Evolutionary conservation across 2,888 invertebrate species (phyloP), one percentile per base, ranked within the genome.

Genomic region (Pedicia rivosa): DNA sequence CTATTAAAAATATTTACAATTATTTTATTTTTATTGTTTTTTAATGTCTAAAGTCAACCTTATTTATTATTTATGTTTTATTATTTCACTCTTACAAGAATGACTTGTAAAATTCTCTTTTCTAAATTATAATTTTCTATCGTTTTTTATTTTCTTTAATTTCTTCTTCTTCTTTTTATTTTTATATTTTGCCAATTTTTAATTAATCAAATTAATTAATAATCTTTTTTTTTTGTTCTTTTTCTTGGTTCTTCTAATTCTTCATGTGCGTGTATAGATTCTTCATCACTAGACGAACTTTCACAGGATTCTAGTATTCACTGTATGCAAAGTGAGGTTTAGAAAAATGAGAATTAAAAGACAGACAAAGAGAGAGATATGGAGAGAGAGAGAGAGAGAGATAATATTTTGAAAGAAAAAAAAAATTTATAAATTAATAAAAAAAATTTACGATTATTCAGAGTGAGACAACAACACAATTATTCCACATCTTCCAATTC

Each of bases 231-330:
- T 7, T 20, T n/a, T n/a, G 4, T 10, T 15, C 12, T 15, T 14
- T 20, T 14, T 16, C 6, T 30, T 24, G 22, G 20, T 20, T 20
- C 22, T 60, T 69, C n/a, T n/a, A n/a, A n/a, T n/a, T n/a, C n/a
- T n/a, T n/a, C n/a, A n/a, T n/a, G n/a, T n/a, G n/a, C n/a, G n/a
- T n/a, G n/a, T n/a, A n/a, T n/a, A 71, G 84, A 84, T 61, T 80
- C 82, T 43, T 80, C 82, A 43, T 80, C 83, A 36, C 70, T 84
- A 70, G 84, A 86, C 63, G 84, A 86, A 54, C 64, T 84, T 28
- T 84, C 84, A 2, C 83, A 84, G 59, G 84, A 86, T 52, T 84
- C 84, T 46, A 75, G 80, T 46, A 75, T 84, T 56, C 78, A 81
- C 55, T 80, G 80, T 61, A 80, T 81, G 80, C 79, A 80, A 62